Base-by-base conservation (phyloP, 2,797 vertebrate genomes). In the Peromyscus melanophrys region DNA sequence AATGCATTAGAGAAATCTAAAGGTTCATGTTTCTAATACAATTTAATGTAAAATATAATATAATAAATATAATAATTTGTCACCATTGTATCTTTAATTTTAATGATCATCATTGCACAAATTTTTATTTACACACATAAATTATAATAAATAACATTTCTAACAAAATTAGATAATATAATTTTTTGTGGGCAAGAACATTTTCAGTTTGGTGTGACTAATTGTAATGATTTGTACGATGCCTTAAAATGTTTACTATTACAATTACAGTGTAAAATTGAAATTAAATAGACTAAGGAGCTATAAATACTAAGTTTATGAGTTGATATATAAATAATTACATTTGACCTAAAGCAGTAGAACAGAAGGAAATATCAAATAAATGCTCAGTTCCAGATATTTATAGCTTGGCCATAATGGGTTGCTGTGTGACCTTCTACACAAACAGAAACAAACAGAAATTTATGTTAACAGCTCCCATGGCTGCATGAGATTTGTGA, bases 181-280 rank as follows among this genome's bases (percentile, higher is more conserved):
- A 55, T 59, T 92, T 90, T 93, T 80, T 40, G 63, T 52, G 0
- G 0, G 1, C 43, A 46, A 49, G 5, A 80, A 89, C 80, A 96
- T 90, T 94, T 89, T 95, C 37, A 95, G 84, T 84, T 90, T 96
- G 78, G 12, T 55, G 19, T 82, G 16, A 90, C 4, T 46, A 80
- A 65, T 86, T 27, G 13, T 27, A 90, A 55, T 80, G 25, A 59
- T 75, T 89, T 96, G 23, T 91, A 19, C 3, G n/a, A 8, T 43
- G 21, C 1, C 27, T 87, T 90, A 78, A 81, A 90, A 86, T 80
- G 65, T 86, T 97, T 96, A 55, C 67, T 73, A 83, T 95, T 86
- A 2, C 65, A 71, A 59, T 25, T 82, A 46, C 3, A 67, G 37
- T 10, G 49, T 59, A 75, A 31, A 90, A 89, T 17, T 92, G 80